Base-by-base conservation (phyloP, 2,888 invertebrate species). In the Eristalinus aeneus region DNA sequence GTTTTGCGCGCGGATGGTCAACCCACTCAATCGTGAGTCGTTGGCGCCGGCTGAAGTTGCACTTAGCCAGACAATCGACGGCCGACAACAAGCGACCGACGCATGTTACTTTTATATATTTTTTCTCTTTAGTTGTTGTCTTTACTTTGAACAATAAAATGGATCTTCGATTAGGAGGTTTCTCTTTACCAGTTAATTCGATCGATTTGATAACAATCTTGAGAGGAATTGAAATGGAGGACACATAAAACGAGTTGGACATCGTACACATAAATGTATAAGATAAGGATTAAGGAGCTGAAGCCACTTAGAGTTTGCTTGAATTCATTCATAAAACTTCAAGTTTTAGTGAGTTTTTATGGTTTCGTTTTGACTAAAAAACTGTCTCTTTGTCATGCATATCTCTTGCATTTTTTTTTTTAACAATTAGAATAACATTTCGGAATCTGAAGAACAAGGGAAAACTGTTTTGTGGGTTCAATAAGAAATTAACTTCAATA, bases 1-100 rank as follows among this genome's bases (percentile, higher is more conserved):
- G 31, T 22, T 12, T 20, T 63, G 60, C 36, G 67, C 36, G 61
- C 60, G 53, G 75, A 79, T 71, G 63, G 67, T 85, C 34, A 79
- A 63, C 84, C 84, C 80, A 85, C 80, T 85, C 84, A 85, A 80
- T 76, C 76, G 80, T 80, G 80, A 80, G 71, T 67, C 39, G 75
- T 53, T 85, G 84, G 84, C 84, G 84, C 84, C 84, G 68, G 71
- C 63, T 72, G 63, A 68, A 34, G 71, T 54, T 39, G 68, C 79
- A 79, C 71, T 85, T 76, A 80, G 61, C 22, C 75, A 80, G 63
- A 76, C 74, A 65, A 65, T 74, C 73, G 31, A 31, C 71, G 76
- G 36, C 71, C 67, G 81, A 78, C 75, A 63, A 64, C 71, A 46
- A 16, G 46, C 46, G 34, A 46, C 58, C 73, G 82, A 79, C 75